Conservation (phyloP, 2,797 vertebrate species). For the Gallirallus australis region DNA sequence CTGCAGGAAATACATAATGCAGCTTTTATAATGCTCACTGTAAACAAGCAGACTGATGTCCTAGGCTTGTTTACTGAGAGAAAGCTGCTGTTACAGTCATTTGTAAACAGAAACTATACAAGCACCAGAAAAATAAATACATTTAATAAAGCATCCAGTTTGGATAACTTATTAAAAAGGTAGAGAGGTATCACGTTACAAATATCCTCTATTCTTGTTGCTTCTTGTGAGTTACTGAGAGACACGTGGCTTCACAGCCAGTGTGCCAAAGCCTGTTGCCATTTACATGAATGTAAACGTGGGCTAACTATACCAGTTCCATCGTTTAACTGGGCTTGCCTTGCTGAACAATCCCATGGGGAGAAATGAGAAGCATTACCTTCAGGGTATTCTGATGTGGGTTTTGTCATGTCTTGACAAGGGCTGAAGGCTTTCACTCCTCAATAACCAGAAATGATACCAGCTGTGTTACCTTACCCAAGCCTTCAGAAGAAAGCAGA, state of each 20-base stretch:
- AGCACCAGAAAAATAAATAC: background rate
- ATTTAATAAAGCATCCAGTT: background rate
- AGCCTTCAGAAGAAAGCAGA: background rate
- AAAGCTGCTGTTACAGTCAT: background rate
- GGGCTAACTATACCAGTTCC: background rate
- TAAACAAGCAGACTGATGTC: background rate
- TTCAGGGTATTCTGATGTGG: background rate
- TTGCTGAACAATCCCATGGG: background rate
- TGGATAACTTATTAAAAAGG: background rate
- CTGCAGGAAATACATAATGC: background rate
- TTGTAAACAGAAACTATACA: background rate
- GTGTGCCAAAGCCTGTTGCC: background rate
- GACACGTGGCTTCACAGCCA: background rate
- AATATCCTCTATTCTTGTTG: background rate
- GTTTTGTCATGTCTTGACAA: background rate
- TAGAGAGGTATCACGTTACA: background rate
- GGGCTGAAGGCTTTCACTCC: background rate
- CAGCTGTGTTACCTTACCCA: background rate
- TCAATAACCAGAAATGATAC: background rate
- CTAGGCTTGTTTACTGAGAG: background rate
- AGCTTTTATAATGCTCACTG: background rate
- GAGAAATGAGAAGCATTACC: background rate
- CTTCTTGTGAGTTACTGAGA: background rate
- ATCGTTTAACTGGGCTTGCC: background rate
- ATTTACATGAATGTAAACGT: background rate